phyloP scores from a whole-genome alignment of 2,113 vertebrate species.

The Peucedramus taeniatus region DNA sequence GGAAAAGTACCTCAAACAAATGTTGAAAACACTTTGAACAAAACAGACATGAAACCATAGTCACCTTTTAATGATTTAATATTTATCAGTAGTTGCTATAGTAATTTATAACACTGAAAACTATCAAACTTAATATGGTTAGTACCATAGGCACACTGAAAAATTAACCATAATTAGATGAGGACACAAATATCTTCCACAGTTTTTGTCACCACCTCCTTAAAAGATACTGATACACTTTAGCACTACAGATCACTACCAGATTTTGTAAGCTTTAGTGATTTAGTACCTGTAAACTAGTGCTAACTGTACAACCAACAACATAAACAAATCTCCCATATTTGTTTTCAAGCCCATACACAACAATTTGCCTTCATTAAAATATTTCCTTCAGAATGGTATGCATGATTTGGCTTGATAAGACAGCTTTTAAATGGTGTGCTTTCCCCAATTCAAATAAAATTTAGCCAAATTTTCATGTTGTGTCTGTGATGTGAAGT shows the following conservation, averaged over 20 bases:
- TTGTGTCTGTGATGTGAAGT: not conserved
- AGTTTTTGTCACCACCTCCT: not conserved
- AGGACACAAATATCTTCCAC: slow-evolving; percentile 13
- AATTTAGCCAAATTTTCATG: not conserved
- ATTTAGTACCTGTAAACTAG: slow-evolving; percentile 36
- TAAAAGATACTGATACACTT: not conserved
- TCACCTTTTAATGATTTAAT: slow-evolving; percentile 32
- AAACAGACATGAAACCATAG: slow-evolving; percentile 38
- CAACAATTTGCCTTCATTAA: not conserved
- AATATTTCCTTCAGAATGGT: not conserved
- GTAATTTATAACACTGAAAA: slow-evolving; percentile 53
- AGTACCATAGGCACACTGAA: slow-evolving; percentile 18
- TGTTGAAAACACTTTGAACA: slow-evolving; percentile 35
- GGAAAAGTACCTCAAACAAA: slow-evolving; percentile 17
- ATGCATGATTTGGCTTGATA: not conserved
- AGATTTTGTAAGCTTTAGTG: slow-evolving; percentile 26
- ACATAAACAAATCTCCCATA: not conserved
- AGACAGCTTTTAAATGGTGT: not conserved
- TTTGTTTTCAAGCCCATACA: slow-evolving; percentile 28
- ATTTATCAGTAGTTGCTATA: slow-evolving; percentile 51
- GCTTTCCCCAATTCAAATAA: not conserved
- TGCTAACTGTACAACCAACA: slow-evolving; percentile 18
- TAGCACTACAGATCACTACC: not conserved
- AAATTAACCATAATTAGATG: slow-evolving; percentile 24
- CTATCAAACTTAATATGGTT: slow-evolving; percentile 29